Evolutionary conservation across 2,888 invertebrate genomes (phyloP).

Genomic region (Tipula vernalis): DNA sequence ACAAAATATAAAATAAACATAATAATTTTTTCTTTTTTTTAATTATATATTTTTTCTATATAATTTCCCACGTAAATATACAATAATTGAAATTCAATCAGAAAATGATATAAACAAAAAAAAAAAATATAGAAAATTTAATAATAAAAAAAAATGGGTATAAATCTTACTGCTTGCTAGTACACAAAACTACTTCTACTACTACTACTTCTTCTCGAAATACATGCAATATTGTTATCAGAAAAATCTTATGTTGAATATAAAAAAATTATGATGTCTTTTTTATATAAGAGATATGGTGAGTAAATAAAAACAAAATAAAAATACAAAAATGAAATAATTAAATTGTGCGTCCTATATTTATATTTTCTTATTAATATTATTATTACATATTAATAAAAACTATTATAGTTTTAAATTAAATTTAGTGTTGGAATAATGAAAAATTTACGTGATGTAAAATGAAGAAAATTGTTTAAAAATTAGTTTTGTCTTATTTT

Average conservation of each 20-base stretch:
- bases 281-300: not conserved
- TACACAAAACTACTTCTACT: not conserved
- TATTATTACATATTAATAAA: not conserved
- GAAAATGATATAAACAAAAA: not conserved
- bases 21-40: not conserved
- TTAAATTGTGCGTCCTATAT: not conserved
- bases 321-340: constrained; percentile 4
- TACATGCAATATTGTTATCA: not conserved
- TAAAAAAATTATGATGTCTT: not conserved
- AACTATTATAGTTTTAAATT: not conserved
- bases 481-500: not conserved
- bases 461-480: not conserved
- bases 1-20: not conserved
- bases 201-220: not conserved
- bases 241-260: not conserved
- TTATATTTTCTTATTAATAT: not conserved
- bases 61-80: not conserved
- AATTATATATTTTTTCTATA: not conserved
- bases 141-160: not conserved
- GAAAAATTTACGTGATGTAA: not conserved
- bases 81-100: not conserved
- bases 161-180: not conserved
- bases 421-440: not conserved
- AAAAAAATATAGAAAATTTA: not conserved
- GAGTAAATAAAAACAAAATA: constrained; percentile 4